Evolutionary conservation across 2,888 invertebrate genomes (phyloP), one percentile per base, ranked within the genome.

Genomic region (Scaptomyza parva): DNA sequence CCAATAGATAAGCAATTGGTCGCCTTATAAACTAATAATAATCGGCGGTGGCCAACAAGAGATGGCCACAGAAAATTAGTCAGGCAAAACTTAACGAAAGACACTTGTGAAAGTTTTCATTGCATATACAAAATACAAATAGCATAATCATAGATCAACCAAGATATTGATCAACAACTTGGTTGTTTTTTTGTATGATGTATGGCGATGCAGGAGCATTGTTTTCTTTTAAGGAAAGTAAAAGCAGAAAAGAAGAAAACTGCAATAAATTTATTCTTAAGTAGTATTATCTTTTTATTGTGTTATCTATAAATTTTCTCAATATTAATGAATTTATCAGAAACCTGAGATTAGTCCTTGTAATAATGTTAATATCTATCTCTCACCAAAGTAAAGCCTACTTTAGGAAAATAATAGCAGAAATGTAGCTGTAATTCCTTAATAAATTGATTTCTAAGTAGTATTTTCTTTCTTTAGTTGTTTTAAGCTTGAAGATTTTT

Each of bases 1-100:
- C 52, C 35, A 40, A 14, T 7, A 64, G 66, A 66, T 66, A 64
- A 66, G 41, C 63, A 45, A 45, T 48, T 47, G 47, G 55, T 40
- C 55, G 47, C 48, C 40, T 57, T 57, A 57, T 57, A 48, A 48
- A 48, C 40, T 57, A 37, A 55, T 55, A 37, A 55, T 55, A 55
- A 55, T 55, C 54, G 54, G 18, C 54, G 54, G 18, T 12, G 55
- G 26, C 47, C 28, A 63, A 39, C 44, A 50, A 50, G n/a, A 50
- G 50, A 63, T 65, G 30, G 48, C 55, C 54, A 55, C 58, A 53
- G 28, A 35, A 35, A 58, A 58, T 40, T 40, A 37, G 33, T 8
- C 39, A 48, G 44, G 12, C 28, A 3, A 9, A 50, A 57, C 35
- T 47, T 40, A 18, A 28, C 39, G 39, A 41, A 41, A 33, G 22